Conservation (phyloP, 2,888 invertebrate species). For the Neoitamus cyanurus region DNA sequence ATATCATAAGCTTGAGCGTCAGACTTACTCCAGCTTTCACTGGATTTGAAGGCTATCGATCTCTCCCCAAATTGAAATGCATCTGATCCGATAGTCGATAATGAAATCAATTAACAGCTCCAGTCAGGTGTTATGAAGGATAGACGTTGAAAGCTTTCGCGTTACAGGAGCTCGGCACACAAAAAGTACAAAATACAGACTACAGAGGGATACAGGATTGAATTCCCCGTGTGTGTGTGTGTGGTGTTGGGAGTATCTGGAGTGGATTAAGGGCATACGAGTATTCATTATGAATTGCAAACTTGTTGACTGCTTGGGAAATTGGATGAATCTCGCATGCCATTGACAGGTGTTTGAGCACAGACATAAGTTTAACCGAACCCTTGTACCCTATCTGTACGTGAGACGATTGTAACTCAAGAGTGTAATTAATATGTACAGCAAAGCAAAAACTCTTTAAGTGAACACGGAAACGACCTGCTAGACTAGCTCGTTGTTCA, state of each 20-base stretch:
- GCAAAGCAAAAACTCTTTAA: background rate
- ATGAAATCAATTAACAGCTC: slow-evolving; percentile 18
- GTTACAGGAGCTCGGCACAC: background rate
- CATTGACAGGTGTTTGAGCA: background rate
- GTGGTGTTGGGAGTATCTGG: background rate
- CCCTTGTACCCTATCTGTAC: background rate
- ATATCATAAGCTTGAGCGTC: background rate
- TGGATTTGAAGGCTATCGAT: background rate
- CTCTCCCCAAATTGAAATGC: background rate
- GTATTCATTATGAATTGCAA: slow-evolving; percentile 8
- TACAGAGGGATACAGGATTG: background rate
- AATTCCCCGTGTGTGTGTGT: background rate
- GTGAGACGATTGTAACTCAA: background rate
- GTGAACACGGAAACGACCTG: no score
- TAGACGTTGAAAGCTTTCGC: background rate
- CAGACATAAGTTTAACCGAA: background rate
- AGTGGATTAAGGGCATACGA: background rate
- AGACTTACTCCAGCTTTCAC: background rate
- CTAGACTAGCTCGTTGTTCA: no score
- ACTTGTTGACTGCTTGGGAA: background rate
- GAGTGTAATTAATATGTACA: background rate
- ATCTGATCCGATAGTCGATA: background rate
- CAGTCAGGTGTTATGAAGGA: background rate
- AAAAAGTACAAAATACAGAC: background rate
- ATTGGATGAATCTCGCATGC: background rate